These are phyloP conservation scores for Sarcophaga bullata DNA, from an alignment of 1,140 invertebrate genomes.

Conservation along the genomic window DNA sequence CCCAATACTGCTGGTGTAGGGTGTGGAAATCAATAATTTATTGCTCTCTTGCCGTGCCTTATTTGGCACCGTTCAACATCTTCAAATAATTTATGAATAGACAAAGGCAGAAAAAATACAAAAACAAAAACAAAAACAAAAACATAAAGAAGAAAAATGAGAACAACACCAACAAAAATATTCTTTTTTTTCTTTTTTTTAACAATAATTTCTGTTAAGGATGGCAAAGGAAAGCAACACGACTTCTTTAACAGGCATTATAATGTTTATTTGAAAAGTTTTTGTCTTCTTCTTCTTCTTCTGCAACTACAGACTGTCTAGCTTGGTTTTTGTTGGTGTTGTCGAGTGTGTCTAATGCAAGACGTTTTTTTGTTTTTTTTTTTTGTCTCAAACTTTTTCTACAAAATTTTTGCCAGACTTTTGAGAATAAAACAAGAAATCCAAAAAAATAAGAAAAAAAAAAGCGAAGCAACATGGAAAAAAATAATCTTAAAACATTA, in stretches of 20 bases:
- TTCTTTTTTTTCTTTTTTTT: too few species aligned
- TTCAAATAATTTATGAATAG: constrained; percentile 10
- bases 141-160: too few species aligned
- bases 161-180: too few species aligned
- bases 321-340: neutral
- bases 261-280: constrained; percentile 22
- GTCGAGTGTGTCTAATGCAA: neutral
- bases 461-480: neutral
- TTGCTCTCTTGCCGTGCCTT: neutral
- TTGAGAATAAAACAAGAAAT: neutral
- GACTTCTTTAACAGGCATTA: neutral
- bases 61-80: neutral
- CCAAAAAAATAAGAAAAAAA: neutral
- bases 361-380: neutral
- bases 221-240: neutral
- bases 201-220: neutral
- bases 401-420: neutral
- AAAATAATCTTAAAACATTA: neutral
- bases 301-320: neutral
- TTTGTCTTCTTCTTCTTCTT: neutral
- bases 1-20: too few species aligned
- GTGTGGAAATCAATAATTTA: too few species aligned
- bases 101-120: neutral
- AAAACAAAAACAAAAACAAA: neutral
- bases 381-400: neutral